Base-by-base conservation (phyloP, 1,140 invertebrate genomes). In the Oryzaephilus surinamensis region DNA sequence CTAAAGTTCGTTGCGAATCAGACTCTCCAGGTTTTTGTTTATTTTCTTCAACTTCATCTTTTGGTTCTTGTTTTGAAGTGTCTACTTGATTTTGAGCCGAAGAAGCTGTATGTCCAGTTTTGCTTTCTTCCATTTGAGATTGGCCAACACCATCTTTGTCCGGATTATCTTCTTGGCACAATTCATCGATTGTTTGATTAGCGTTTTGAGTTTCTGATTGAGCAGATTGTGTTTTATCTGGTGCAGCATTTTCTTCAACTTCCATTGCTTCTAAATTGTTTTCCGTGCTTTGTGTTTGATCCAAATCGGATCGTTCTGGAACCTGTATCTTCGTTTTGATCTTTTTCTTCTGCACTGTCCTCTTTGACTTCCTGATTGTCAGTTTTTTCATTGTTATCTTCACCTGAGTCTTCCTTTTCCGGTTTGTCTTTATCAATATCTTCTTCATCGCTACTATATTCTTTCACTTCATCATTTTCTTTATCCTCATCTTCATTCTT, bases 111-210 rank as follows among this genome's bases (percentile, higher is more conserved):
- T 71, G 70, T 0, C 70, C 71, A 6, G 52, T 55, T 30, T 61
- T 55, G 33, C 61, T 63, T 38, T 70, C 55, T 32, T 66, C 65
- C 29, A 65, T 62, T 38, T 71, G 60, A 0, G 69, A 64, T 31
- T 72, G 67, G 3, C 70, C 71, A 0, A 58, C 55, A 5, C 70
- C 70, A 46, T 66, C 66, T 42, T 60, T 51, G 47, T 66, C 65
- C 41, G 59, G 51, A 45, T 72, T 66, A 7, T 59, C 56, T 6
- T 72, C 61, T 44, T 69, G 52, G 15, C 36, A 35, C 33, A 49
- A 54, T 39, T 61, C 62, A 28, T 69, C 64, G 0, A 57, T 50
- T 0, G 55, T 48, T 36, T 51, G 36, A 7, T 48, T 43, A 5
- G 50, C 44, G 33, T 50, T 56, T 42, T 47, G 47, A 36, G 62